Evolutionary conservation across 2,797 vertebrate genomes (phyloP), one percentile per base, ranked within the genome.

Genomic region (Esox masquinongy): DNA sequence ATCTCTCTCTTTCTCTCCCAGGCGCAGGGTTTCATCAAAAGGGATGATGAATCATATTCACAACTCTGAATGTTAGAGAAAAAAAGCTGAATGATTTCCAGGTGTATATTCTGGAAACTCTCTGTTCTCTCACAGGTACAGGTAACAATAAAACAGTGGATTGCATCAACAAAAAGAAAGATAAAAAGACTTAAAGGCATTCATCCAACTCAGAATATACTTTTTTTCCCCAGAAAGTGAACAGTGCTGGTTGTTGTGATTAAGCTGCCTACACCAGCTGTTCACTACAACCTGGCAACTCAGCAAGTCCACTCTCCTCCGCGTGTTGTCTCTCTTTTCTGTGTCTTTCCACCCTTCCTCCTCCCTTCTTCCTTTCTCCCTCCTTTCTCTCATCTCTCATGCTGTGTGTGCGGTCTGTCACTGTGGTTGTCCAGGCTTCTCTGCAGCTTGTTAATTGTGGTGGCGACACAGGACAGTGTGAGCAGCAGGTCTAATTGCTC

Each of bases 381-480:
- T 79, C 80, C 51, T 73, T 77, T 80, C 81, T 79, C 83, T 90
- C 87, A 88, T 89, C 86, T 86, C 85, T 90, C 89, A 86, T 83
- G 80, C 86, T 85, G 84, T 86, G 88, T 87, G 82, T 83, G 79
- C 76, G 75, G 79, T 78, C 85, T 85, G 87, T 87, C 80, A 71
- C 73, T 79, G 81, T 80, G 80, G 76, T 82, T 86, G 84, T 85
- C 84, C 78, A 69, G 82, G 83, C 82, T 86, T 79, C 81, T 83
- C 83, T 6, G 19, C 82, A 84, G 88, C 86, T 90, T 85, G 88
- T 89, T 91, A 90, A 92, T 91, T 90, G 88, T 26, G 50, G 77
- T 5, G 43, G 86, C 82, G 83, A 89, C 89, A 89, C 84, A 82
- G 86, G 84, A 88, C 85, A 78, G 78, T 51, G 78, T 82, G 85